Base-by-base conservation (phyloP, 2,797 vertebrate species). In the Hoplostethus atlanticus region DNA sequence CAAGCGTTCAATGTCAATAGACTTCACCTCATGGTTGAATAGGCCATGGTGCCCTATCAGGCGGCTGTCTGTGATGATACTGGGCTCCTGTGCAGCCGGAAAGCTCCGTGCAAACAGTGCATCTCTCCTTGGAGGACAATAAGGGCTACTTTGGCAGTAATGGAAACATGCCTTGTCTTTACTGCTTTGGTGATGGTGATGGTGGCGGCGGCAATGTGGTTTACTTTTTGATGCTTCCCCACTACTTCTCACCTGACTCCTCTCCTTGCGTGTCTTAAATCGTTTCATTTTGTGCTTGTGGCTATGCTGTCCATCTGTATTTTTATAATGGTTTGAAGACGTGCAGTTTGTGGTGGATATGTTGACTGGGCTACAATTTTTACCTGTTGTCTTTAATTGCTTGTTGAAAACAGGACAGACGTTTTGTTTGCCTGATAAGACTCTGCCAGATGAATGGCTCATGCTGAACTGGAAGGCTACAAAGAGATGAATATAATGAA, bases 21-120 rank as follows among this genome's bases (percentile, higher is more conserved):
- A 98, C 80, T 97, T 97, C 69, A 98, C 95, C 61, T 97, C 94
- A 21, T 94, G 94, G 77, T 94, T 96, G 80, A 98, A 98, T 38
- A 97, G 93, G 40, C 97, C 96, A 7, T 93, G 88, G 75, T 96
- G 96, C 36, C 94, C 94, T 12, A 92, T 95, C 47, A 98, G 92
- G 8, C 97, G 95, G 56, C 88, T 88, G 30, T 95, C 93, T 21
- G 97, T 97, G 82, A 98, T 98, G 55, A 97, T 87, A 50, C 96
- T 90, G 2, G 89, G 73, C 40, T 93, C 92, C 64, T 92, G 89
- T 48, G 79, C 7, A 65, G 48, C 53, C 55, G 70, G 38, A 58
- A 83, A 59, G 1, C 82, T 55, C 36, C 71, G 90, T 17, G 78
- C 67, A 64, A 90, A 65, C 4, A 13, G 36, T 9, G 61, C 61